These are phyloP conservation scores for Nibea coibor DNA, from an alignment of 2,113 vertebrate genomes.

Conservation along the genomic window DNA sequence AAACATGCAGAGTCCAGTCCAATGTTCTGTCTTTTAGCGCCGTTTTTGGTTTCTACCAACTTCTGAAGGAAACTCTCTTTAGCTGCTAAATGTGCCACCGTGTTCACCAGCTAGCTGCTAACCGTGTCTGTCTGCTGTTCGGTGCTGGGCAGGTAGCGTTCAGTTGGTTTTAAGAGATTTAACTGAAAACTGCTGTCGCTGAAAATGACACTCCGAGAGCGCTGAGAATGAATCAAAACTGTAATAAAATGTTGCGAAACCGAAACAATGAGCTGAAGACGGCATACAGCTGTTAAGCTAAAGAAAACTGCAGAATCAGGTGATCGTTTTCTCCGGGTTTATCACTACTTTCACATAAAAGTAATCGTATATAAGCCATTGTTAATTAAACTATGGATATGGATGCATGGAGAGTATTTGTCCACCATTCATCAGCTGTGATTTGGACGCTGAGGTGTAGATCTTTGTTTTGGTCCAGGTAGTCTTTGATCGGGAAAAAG, in stretches of 20 bases:
- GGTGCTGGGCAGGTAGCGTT: neutral
- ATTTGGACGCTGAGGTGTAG: neutral
- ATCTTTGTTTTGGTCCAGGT: slow-evolving; percentile 23
- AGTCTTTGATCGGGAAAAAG: slow-evolving; percentile 16
- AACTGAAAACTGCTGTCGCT: no score
- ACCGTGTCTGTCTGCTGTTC: neutral
- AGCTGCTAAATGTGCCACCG: neutral
- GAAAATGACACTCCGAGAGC: neutral
- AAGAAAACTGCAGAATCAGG: neutral
- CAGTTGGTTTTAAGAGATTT: neutral
- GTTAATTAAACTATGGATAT: neutral
- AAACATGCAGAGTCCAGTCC: neutral
- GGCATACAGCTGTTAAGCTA: neutral
- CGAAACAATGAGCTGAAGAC: neutral
- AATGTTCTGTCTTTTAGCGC: neutral
- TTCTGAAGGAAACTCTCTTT: neutral
- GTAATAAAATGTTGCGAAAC: neutral
- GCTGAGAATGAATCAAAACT: neutral
- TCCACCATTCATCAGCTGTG: neutral
- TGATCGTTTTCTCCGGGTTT: neutral
- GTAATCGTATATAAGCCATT: neutral
- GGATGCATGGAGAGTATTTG: no score
- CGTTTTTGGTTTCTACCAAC: neutral
- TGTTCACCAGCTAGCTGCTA: no score
- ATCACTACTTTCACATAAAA: neutral